Evolutionary conservation across 2,797 vertebrate species (phyloP).

Genomic region (Melanotaenia boesemani): DNA sequence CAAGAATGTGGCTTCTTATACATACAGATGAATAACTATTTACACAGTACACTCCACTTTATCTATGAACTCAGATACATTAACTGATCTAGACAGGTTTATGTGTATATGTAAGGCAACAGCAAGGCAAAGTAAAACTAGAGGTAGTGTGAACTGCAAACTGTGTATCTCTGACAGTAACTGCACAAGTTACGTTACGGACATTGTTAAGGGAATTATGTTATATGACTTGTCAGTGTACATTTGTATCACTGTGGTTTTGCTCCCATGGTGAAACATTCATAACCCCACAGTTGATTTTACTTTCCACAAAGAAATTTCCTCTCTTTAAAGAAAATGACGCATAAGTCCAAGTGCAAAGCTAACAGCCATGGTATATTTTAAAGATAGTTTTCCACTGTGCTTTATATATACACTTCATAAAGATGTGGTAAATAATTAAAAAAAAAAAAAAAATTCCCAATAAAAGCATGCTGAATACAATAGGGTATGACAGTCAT

Average conservation of each 20-base stretch:
- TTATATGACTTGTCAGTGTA: constrained; percentile 64
- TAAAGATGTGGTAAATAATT: background rate
- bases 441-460: background rate
- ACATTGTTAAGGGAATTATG: constrained; percentile 70
- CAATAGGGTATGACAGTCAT: too few species aligned
- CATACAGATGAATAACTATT: constrained; percentile 11
- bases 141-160: constrained; percentile 2
- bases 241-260: constrained; percentile 62
- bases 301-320: constrained; percentile 40
- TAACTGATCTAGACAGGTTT: background rate
- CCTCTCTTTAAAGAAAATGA: constrained; percentile 39
- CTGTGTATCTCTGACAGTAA: constrained; percentile 14
- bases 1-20: constrained; percentile 13
- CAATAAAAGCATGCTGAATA: background rate
- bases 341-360: constrained; percentile 3
- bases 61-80: constrained; percentile 6
- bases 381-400: background rate
- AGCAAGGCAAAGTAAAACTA: background rate
- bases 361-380: background rate
- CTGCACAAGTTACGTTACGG: constrained; percentile 32
- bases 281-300: constrained; percentile 45
- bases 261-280: constrained; percentile 56
- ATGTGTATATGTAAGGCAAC: background rate
- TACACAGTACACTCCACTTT: background rate
- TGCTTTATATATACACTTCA: background rate